A percentile compares a stretch with the other conserved stretches of the same genome.
phyloP scores from a whole-genome alignment of 2,113 vertebrate species.

The Crotalus tigris region DNA sequence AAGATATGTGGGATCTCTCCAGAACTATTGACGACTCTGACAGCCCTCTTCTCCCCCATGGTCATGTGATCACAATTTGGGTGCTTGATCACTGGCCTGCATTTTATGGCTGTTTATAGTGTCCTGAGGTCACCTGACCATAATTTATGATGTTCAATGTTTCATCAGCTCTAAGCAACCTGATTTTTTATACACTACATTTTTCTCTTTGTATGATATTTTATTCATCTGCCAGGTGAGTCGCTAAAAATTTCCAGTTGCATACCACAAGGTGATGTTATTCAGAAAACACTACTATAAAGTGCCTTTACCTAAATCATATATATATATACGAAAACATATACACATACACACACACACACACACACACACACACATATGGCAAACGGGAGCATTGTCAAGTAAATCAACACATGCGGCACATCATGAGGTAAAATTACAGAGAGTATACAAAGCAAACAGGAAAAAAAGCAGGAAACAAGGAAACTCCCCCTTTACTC shows the following conservation, averaged over 20 bases:
- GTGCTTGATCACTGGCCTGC: not conserved
- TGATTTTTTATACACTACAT: not conserved
- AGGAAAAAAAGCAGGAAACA: not conserved
- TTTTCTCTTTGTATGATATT: not conserved
- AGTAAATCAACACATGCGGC: not conserved
- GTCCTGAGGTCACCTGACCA: not conserved
- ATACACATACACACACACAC: no score
- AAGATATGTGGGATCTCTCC: not conserved
- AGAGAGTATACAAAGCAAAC: not conserved
- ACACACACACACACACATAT: no score
- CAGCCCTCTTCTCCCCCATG: not conserved
- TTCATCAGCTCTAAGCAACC: not conserved
- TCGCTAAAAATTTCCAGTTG: not conserved
- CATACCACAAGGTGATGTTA: not conserved
- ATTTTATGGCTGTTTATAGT: not conserved
- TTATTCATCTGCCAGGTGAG: not conserved
- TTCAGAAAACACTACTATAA: not conserved
- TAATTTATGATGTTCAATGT: not conserved
- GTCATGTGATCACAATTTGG: not conserved
- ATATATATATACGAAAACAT: not conserved
- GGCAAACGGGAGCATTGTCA: no score
- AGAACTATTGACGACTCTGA: not conserved
- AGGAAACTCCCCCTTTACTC: not conserved
- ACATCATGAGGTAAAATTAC: not conserved
- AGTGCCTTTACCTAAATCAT: not conserved